Evolutionary conservation across 2,888 invertebrate species (phyloP).

Genomic region (Thera britannica): DNA sequence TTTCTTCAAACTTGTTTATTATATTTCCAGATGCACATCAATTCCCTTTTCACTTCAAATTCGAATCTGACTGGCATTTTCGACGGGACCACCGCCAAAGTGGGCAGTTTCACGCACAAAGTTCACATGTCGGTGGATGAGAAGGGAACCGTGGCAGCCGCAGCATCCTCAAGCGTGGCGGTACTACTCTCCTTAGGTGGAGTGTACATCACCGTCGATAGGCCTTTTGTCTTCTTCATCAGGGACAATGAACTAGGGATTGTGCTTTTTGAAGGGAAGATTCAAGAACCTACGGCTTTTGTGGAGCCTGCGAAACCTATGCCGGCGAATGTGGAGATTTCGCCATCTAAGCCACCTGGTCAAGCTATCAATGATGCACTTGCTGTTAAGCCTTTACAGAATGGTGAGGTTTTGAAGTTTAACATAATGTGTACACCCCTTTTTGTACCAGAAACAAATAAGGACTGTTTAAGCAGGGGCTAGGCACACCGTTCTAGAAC

Average conservation of each 20-base stretch:
- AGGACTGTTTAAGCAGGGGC: no score
- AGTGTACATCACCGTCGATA: constrained; percentile 81
- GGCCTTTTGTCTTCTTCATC: constrained; percentile 88
- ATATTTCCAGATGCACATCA: constrained; percentile 83
- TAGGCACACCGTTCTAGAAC: no score
- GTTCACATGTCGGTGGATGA: constrained; percentile 88
- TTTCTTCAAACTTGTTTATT: constrained; percentile 42
- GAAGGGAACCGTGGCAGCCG: constrained; percentile 87
- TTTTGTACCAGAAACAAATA: no score
- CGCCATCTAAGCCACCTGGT: constrained; percentile 12
- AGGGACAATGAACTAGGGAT: constrained; percentile 81
- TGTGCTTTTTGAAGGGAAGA: constrained; percentile 87
- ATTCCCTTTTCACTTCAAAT: constrained; percentile 79
- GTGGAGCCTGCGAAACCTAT: constrained; percentile 32
- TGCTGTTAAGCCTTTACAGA: constrained; percentile 1
- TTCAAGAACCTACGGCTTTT: constrained; percentile 74
- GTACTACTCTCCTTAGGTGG: constrained; percentile 86
- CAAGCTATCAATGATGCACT: constrained; percentile 5
- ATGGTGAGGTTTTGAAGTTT: constrained; percentile 14
- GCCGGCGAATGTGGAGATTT: not conserved
- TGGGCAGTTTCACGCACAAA: constrained; percentile 86
- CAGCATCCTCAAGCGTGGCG: constrained; percentile 84
- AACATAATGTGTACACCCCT: not conserved
- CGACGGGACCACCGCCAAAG: constrained; percentile 62
- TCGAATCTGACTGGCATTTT: constrained; percentile 86